Percentiles rank a stretch among this genome's conserved stretches.
phyloP scores from a whole-genome alignment of 2,888 invertebrate species.

The Dynastes maya region DNA sequence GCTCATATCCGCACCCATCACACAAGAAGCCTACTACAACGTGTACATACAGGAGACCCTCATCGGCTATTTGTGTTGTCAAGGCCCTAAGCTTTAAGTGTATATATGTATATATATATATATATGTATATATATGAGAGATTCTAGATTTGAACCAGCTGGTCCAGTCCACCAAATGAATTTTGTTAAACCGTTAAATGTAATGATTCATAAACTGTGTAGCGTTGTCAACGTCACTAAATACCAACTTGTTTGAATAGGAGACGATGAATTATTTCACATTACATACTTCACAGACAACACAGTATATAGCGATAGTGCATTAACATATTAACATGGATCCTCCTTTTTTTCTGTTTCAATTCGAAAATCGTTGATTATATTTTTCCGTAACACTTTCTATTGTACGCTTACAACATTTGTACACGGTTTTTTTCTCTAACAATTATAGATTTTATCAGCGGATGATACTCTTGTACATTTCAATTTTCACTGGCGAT shows the following conservation, averaged over 20 bases:
- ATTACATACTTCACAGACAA: neutral
- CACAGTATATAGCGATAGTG: neutral
- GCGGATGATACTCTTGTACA: slow-evolving; percentile 10
- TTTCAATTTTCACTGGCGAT: slow-evolving; percentile 1
- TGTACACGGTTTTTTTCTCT: slow-evolving; percentile 13
- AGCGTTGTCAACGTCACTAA: slow-evolving; percentile 8
- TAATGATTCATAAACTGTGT: slow-evolving; percentile 14
- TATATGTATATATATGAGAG: neutral
- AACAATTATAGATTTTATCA: slow-evolving; percentile 22
- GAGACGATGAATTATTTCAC: slow-evolving; percentile 13
- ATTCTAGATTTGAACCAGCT: slow-evolving; percentile 40
- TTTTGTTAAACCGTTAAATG: slow-evolving; percentile 38
- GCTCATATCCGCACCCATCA: slow-evolving; percentile 12
- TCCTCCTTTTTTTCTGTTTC: neutral
- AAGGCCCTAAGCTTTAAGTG: slow-evolving; percentile 29
- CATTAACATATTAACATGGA: neutral
- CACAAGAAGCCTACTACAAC: slow-evolving; percentile 3
- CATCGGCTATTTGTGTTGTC: slow-evolving; percentile 30
- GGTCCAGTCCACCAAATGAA: slow-evolving; percentile 27
- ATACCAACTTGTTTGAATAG: neutral
- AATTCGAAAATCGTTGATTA: slow-evolving; percentile 23
- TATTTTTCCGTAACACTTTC: slow-evolving; percentile 44
- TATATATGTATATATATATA: neutral
- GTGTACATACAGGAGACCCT: slow-evolving; percentile 6
- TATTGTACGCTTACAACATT: slow-evolving; percentile 25